These are phyloP conservation scores for Mus pahari DNA, from an alignment of 2,113 vertebrate genomes.

Conservation along the genomic window DNA sequence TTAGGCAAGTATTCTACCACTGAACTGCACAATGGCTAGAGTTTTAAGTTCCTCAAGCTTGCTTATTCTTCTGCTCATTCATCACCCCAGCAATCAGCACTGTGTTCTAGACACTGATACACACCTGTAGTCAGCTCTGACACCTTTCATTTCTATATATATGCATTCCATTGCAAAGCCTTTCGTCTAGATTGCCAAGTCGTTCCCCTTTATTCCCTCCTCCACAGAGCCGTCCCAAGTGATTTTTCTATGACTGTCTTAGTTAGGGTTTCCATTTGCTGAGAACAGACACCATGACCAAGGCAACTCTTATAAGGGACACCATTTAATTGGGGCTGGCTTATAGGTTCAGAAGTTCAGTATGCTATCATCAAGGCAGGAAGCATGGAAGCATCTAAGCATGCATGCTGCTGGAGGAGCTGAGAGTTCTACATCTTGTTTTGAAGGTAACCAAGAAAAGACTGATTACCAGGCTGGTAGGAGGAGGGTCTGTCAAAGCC, in stretches of 20 bases:
- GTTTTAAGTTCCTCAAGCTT: neutral
- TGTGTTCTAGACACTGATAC: neutral
- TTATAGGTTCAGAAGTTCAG: no score
- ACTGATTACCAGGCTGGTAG: no score
- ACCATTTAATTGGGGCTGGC: no score
- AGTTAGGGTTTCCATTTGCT: no score
- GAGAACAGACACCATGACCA: no score
- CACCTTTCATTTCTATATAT: neutral
- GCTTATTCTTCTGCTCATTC: neutral
- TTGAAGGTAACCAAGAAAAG: no score
- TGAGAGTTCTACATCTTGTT: no score
- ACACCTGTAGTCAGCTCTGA: neutral
- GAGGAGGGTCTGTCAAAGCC: no score
- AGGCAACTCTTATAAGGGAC: no score
- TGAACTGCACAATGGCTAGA: neutral
- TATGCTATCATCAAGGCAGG: no score
- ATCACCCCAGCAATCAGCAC: neutral
- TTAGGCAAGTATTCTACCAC: neutral
- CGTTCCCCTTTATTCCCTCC: neutral
- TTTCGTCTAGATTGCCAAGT: neutral
- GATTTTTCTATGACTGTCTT: slow-evolving; percentile 7
- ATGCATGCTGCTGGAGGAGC: no score
- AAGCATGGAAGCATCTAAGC: no score
- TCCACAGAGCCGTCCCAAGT: neutral
- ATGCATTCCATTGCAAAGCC: neutral